A percentile compares a stretch with the other conserved stretches of the same genome.
Evolutionary conservation across 2,113 vertebrate genomes (phyloP).

Genomic region (Pangasianodon hypophthalmus): DNA sequence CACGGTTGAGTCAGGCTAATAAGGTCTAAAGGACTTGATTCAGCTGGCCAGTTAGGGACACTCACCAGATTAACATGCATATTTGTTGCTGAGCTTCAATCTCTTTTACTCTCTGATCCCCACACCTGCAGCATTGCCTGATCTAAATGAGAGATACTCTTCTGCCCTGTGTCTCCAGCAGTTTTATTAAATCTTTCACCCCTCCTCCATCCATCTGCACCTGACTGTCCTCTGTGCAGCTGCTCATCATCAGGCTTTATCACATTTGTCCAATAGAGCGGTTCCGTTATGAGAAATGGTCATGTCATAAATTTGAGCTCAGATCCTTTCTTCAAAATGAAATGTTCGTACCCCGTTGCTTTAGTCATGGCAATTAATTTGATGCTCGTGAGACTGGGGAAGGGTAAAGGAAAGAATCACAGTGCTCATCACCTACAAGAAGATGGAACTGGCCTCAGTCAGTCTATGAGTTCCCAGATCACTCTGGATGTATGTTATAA

Average conservation of each 20-base stretch:
- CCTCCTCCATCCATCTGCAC: constrained; percentile 8
- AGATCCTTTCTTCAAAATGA: constrained; percentile 3
- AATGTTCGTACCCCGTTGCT: not conserved
- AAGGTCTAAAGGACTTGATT: constrained; percentile 41
- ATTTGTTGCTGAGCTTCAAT: constrained; percentile 43
- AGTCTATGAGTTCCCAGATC: too few relatives aligned
- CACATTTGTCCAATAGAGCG: not conserved
- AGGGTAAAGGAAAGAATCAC: not conserved
- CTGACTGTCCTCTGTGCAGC: constrained; percentile 14
- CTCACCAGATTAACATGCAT: constrained; percentile 45
- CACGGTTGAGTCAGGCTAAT: constrained; percentile 49
- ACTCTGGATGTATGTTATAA: too few relatives aligned
- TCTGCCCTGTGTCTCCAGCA: constrained; percentile 32
- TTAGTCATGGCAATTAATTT: not conserved
- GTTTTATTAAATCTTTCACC: constrained; percentile 33
- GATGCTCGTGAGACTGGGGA: not conserved
- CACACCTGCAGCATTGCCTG: constrained; percentile 5
- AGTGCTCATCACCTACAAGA: not conserved
- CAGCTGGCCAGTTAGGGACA: constrained; percentile 36
- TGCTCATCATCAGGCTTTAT: constrained; percentile 13
- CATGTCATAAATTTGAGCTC: constrained; percentile 1
- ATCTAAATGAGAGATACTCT: not conserved
- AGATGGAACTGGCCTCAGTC: not conserved
- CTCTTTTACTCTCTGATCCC: constrained; percentile 10
- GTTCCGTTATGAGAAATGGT: not conserved